Base-by-base conservation (phyloP, 2,888 invertebrate genomes). In the Diaprepes abbreviatus region DNA sequence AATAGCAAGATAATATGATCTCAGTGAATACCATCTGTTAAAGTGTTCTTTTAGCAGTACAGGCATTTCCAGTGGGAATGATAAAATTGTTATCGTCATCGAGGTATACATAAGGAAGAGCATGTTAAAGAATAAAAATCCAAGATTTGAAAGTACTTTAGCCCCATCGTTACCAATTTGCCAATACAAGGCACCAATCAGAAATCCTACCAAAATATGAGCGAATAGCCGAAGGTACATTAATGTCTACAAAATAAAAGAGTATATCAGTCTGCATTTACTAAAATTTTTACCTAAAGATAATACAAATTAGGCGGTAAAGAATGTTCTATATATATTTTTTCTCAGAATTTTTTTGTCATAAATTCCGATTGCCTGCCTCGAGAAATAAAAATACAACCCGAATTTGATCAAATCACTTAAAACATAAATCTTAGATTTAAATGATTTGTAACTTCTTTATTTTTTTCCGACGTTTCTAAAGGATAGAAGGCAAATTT, bases 91-190 rank as follows among this genome's bases (percentile, higher is more conserved):
- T 79, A 98, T 97, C 83, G 98, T 98, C 93, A 98, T 96, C n/a
- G 98, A 96, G 0, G 97, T 97, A 87, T 98, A 98, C 96, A 98
- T 98, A 74, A 98, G 90, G 88, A 98, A 98, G 81, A 98, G 88
- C 93, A 98, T 95, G 84, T 97, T 97, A 89, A 98, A 98, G 89
- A 98, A 98, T 21, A 98, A 88, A 87, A 96, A 97, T 72, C 97
- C 97, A 76, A 97, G 91, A 85, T 98, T 98, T 82, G 96, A 97
- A 73, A 97, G 90, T 70, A 97, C 96, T 85, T 97, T 97, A 77
- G 94, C 93, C 77, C 96, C 97, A 85, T 98, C 97, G 82, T 98
- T 93, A 71, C 97, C 97, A 80, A 96, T 97, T 82, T 96, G 94
- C 84, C 95, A 96, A 86, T 98, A 98, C 73, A 98, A 88, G 60